A percentile compares a stretch with the other conserved stretches of the same genome.
These are phyloP conservation scores for Gallirallus australis DNA, from an alignment of 2,797 vertebrate genomes.

Conservation along the genomic window DNA sequence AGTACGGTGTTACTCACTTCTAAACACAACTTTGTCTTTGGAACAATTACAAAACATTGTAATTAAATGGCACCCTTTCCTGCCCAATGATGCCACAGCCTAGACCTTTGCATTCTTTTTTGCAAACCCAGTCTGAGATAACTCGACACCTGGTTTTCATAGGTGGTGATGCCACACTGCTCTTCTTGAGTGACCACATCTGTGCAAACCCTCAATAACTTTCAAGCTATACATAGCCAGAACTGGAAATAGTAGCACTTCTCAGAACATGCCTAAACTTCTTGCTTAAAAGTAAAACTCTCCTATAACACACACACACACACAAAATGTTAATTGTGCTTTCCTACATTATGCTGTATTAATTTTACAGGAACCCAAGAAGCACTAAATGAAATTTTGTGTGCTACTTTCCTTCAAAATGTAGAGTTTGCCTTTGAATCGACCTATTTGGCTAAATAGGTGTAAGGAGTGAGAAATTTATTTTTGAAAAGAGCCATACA, in stretches of 20 bases:
- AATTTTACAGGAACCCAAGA: neutral
- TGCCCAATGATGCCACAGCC: neutral
- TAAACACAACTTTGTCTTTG: neutral
- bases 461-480: neutral
- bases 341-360: neutral
- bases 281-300: neutral
- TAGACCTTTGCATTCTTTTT: neutral
- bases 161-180: neutral
- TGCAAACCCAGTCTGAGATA: neutral
- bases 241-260: neutral
- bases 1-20: neutral
- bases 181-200: neutral
- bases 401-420: neutral
- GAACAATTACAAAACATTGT: neutral
- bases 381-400: neutral
- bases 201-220: neutral
- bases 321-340: neutral
- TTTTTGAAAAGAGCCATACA: neutral
- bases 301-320: neutral
- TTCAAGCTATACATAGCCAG: neutral
- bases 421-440: neutral
- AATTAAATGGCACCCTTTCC: neutral
- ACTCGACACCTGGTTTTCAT: neutral
- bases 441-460: neutral
- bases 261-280: neutral